Conservation (phyloP, 2,797 vertebrate genomes). For the Schizopygopsis malacanthus region DNA sequence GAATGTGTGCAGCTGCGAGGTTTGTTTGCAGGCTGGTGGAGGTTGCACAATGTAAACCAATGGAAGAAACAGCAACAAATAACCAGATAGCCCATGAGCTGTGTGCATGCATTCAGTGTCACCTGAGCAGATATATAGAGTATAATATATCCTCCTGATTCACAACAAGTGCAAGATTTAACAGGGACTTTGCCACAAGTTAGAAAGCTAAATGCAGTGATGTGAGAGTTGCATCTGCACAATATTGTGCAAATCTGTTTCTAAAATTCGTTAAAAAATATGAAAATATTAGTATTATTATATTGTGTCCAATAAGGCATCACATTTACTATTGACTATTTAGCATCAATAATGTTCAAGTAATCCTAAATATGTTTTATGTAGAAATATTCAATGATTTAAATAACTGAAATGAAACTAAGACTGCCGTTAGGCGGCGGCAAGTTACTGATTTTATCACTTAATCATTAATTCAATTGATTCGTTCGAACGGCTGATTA, state of each 20-base stretch:
- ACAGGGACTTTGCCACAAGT: background rate
- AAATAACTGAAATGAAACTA: too few species aligned
- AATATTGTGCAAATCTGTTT: too few species aligned
- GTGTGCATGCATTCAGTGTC: background rate
- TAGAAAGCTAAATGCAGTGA: background rate
- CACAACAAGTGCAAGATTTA: background rate
- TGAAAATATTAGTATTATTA: too few species aligned
- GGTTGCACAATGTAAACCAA: background rate
- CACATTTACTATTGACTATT: too few species aligned
- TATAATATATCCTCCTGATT: background rate
- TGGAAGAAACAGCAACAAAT: background rate
- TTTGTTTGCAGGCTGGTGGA: background rate
- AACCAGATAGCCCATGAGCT: background rate
- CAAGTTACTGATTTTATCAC: too few species aligned
- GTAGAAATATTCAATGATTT: too few species aligned
- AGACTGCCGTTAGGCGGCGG: too few species aligned
- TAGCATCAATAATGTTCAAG: background rate
- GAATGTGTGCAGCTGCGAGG: background rate
- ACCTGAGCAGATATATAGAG: background rate
- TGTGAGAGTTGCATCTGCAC: background rate
- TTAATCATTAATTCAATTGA: too few species aligned
- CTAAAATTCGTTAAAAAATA: too few species aligned
- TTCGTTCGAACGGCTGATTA: too few species aligned
- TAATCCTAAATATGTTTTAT: background rate
- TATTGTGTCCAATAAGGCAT: too few species aligned